Conservation (phyloP, 35 echinoderm and acorn worm genomes). For the Apostichopus californicus region DNA sequence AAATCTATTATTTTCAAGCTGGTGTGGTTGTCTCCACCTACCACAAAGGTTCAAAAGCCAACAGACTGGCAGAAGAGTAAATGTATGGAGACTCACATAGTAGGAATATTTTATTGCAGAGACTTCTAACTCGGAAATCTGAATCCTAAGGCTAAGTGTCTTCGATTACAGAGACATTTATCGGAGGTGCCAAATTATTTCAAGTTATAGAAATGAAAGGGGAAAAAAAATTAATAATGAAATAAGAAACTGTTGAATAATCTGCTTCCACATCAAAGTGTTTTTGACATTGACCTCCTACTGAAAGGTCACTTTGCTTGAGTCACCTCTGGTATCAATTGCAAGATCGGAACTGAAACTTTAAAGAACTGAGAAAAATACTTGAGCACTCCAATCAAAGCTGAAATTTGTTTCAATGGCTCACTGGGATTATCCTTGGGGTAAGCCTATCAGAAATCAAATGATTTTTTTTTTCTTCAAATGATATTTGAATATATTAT, state of each 20-base stretch:
- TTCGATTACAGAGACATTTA: not conserved
- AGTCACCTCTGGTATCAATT: not conserved
- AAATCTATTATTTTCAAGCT: conserved; percentile 6
- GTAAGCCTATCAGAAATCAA: not conserved
- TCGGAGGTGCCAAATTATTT: not conserved
- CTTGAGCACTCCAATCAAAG: not conserved
- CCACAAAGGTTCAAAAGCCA: conserved; percentile 6
- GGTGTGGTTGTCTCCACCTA: conserved; percentile 7
- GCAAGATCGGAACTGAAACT: not conserved
- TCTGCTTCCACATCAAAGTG: not conserved
- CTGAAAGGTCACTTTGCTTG: not conserved
- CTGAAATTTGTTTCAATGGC: not conserved
- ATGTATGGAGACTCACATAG: not conserved
- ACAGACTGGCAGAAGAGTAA: not conserved
- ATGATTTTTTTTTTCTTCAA: not conserved
- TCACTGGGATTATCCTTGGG: not conserved
- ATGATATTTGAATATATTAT: conserved; percentile 11
- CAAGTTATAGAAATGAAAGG: not conserved
- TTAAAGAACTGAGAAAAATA: not conserved
- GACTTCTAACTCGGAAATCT: not conserved
- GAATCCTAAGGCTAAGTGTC: not conserved
- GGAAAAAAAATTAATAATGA: not conserved
- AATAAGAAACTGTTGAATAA: not conserved
- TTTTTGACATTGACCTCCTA: not conserved
- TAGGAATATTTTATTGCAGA: conserved; percentile 2